Evolutionary conservation across 2,888 invertebrate species (phyloP).

Genomic region (Nomada fucata): DNA sequence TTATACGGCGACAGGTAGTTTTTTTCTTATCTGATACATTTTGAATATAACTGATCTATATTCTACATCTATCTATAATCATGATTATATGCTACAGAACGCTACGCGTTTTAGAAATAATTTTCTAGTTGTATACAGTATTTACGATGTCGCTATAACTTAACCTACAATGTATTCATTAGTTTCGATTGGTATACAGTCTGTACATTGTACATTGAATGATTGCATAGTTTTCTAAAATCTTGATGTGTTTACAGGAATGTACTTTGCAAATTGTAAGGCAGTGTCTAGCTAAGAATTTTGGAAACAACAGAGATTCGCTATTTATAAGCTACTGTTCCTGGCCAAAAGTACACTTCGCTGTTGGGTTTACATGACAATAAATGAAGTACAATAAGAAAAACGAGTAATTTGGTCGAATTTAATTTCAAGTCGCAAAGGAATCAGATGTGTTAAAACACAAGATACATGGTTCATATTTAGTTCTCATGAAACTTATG

Average conservation of each 20-base stretch:
- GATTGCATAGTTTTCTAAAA: neutral
- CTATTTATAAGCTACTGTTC: neutral
- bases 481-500: conserved; percentile 37
- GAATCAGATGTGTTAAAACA: conserved; percentile 32
- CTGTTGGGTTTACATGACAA: conserved; percentile 11
- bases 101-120: conserved; percentile 22
- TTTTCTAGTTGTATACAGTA: conserved; percentile 20
- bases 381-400: conserved; percentile 18
- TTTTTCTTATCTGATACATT: conserved; percentile 24
- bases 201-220: neutral
- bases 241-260: conserved; percentile 33
- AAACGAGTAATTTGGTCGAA: conserved; percentile 14
- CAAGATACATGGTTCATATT: conserved; percentile 56
- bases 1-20: conserved; percentile 54
- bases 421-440: neutral
- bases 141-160: conserved; percentile 5
- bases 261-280: conserved; percentile 24
- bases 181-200: neutral
- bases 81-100: neutral
- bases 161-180: conserved; percentile 24
- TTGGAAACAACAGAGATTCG: neutral
- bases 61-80: neutral
- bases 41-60: conserved; percentile 19
- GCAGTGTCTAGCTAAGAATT: neutral
- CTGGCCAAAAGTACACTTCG: conserved; percentile 21